phyloP scores from a whole-genome alignment of 2,797 vertebrate species.

The Eupleurogrammus muticus region DNA sequence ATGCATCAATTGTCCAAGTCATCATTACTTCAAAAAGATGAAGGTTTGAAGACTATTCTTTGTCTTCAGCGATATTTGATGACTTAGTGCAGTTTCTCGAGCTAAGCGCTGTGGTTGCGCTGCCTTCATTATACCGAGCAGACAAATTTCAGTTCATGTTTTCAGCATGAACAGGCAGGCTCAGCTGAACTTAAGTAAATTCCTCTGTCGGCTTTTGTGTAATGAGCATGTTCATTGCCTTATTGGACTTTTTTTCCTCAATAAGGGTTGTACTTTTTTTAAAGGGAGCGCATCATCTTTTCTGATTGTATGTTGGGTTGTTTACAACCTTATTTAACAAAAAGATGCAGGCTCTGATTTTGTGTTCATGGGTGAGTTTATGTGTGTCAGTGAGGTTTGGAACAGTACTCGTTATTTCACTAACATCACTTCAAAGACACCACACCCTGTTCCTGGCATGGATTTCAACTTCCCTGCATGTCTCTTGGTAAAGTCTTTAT shows the following conservation, averaged over 20 bases:
- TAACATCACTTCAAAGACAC: slow-evolving; percentile 45
- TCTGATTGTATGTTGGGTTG: background rate
- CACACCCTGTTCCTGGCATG: slow-evolving; percentile 40
- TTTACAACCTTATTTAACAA: background rate
- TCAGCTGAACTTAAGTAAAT: slow-evolving; percentile 6
- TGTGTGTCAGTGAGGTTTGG: slow-evolving; percentile 18
- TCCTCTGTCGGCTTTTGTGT: slow-evolving; percentile 22
- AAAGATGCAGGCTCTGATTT: slow-evolving; percentile 17
- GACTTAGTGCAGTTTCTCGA: slow-evolving; percentile 29
- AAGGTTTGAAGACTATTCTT: slow-evolving; percentile 47
- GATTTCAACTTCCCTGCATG: slow-evolving; percentile 20
- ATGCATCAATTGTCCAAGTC: slow-evolving; percentile 44
- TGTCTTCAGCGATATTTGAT: slow-evolving; percentile 38
- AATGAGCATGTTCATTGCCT: slow-evolving; percentile 29
- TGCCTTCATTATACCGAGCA: slow-evolving; percentile 43
- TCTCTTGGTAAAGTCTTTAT: slow-evolving; percentile 9
- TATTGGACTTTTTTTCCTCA: background rate
- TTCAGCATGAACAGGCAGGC: slow-evolving; percentile 53
- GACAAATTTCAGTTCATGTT: slow-evolving; percentile 49
- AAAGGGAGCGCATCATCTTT: background rate
- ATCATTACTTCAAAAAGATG: slow-evolving; percentile 28
- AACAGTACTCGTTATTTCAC: slow-evolving; percentile 39
- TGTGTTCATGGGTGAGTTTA: background rate
- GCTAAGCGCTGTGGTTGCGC: slow-evolving; percentile 4
- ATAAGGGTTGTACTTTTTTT: background rate